Base-by-base conservation (phyloP, 2,113 vertebrate species). In the Crotalus viridis region DNA sequence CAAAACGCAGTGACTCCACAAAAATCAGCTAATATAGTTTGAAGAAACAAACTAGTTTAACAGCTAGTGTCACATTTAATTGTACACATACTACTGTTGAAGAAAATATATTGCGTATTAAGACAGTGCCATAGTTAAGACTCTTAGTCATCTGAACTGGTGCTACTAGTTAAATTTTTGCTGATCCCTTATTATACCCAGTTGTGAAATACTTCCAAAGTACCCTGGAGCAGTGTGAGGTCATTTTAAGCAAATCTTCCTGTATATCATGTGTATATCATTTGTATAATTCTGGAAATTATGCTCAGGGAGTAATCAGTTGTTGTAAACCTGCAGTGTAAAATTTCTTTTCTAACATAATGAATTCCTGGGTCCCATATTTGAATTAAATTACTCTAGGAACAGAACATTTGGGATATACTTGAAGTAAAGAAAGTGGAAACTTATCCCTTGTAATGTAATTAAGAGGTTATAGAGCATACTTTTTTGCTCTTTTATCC, bases 121-220 rank as follows among this genome's bases (percentile, higher is more conserved):
- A 69, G 28, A 88, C 12, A 4, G 1, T 22, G 24, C 46, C 33
- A 24, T 61, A 19, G 15, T 69, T 54, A 15, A 59, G 43, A 24
- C 26, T 51, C 43, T 48, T 64, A 9, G 39, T 17, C n/a, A 88
- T 81, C 17, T 9, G 69, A 81, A 39, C 33, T 17, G 33, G 33
- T 81, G 33, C n/a, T 19, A 39, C 5, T 81, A 52, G 46, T 52
- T 61, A 48, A 90, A 1, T 46, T 10, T 81, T 81, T 81, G 69
- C 69, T 10, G 24, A 46, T 33, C 48, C 55, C 10, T 55, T 74
- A 92, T 93, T 95, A 90, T 24, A 48, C 28, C 91, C 9, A n/a
- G 4, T 92, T 92, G 55, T 81, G 4, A 59, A 54, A 86, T 5
- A 59, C 64, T 48, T n/a, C 88, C 33, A 87, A 92, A 93, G 22